Evolutionary conservation across 2,113 vertebrate species (phyloP).

Genomic region (Bos indicus): DNA sequence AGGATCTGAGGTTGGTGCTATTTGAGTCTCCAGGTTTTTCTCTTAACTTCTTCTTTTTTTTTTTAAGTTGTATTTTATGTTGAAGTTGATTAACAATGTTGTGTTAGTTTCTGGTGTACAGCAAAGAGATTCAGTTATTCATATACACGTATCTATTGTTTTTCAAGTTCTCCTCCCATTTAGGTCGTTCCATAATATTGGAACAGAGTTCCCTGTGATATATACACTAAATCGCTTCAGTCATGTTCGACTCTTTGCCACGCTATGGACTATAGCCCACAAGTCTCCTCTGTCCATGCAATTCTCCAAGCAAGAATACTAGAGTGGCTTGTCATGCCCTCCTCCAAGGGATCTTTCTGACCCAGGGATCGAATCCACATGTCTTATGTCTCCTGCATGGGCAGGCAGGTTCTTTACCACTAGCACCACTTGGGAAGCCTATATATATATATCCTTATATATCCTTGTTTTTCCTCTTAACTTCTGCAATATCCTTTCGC

Average conservation of each 20-base stretch:
- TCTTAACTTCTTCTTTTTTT: background rate
- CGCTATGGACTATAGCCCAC: background rate
- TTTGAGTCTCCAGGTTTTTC: background rate
- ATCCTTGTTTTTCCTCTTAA: background rate
- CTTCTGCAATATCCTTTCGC: accelerated
- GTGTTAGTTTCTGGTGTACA: background rate
- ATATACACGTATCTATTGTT: background rate
- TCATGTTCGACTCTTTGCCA: background rate
- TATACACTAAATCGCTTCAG: background rate
- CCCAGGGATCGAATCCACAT: background rate
- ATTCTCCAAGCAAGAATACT: background rate
- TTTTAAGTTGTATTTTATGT: background rate
- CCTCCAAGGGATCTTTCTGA: background rate
- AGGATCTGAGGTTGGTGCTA: background rate
- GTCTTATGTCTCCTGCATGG: background rate
- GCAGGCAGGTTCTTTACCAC: background rate
- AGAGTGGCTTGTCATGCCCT: background rate
- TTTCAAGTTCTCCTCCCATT: background rate
- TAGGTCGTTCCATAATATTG: background rate
- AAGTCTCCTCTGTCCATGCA: background rate
- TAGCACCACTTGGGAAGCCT: background rate
- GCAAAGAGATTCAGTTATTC: background rate
- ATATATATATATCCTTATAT: background rate
- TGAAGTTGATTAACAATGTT: background rate
- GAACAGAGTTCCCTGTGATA: background rate